Conservation (phyloP, 2,797 vertebrate species). For the Lepus townsendii region DNA sequence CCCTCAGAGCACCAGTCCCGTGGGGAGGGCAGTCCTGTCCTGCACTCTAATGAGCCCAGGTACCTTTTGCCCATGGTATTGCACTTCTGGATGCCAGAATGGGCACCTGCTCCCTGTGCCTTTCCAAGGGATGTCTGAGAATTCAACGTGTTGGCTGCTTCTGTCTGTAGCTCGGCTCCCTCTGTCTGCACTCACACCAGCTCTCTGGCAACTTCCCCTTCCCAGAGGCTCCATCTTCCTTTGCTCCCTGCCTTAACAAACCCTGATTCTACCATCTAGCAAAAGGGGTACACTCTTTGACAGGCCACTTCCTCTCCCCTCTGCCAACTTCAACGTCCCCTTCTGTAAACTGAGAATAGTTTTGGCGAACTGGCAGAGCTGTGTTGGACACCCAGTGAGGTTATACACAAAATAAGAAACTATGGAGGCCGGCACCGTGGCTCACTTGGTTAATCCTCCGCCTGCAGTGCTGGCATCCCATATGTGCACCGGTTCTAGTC, state of each 20-base stretch:
- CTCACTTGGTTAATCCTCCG: too few relatives aligned
- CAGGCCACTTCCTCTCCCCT: background rate
- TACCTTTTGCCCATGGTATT: background rate
- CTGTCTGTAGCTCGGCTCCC: background rate
- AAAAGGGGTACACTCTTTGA: background rate
- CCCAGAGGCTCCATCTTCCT: background rate
- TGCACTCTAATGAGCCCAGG: too few relatives aligned
- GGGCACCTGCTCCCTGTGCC: background rate
- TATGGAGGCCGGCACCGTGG: too few relatives aligned
- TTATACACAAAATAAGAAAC: background rate
- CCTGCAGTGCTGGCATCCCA: too few relatives aligned
- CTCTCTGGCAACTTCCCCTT: background rate
- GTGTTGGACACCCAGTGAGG: background rate
- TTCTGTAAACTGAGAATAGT: background rate
- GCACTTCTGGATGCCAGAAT: background rate
- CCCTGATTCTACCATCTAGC: background rate
- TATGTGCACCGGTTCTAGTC: too few relatives aligned
- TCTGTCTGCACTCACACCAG: background rate
- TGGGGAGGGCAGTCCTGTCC: background rate
- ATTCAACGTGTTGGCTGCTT: accelerated
- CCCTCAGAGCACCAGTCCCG: background rate
- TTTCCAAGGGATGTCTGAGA: background rate
- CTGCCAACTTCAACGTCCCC: background rate
- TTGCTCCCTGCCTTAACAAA: background rate
- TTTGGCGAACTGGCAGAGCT: background rate